Evolutionary conservation across 53 echinoderm and acorn worm genomes (phyloP), one percentile per base, ranked within the genome.

Genomic region (Actinopyga echinites): DNA sequence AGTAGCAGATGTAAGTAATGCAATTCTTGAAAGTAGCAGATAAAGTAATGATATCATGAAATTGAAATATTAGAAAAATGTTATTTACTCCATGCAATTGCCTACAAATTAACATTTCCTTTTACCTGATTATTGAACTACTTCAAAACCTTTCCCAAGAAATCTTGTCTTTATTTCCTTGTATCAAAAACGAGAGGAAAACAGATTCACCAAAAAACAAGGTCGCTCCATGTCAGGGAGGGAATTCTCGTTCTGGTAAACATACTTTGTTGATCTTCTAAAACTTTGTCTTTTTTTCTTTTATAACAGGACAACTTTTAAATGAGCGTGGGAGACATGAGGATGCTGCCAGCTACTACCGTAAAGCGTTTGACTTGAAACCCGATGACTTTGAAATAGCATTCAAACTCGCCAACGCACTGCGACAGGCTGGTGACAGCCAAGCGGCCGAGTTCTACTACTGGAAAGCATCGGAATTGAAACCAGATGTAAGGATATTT

Each of bases 331-430:
- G 90, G 2, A 85, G 87, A 34, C 84, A 85, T 82, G 42, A 58
- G 32, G 90, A 87, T 57, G 99, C 99, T 0, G 79, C 92, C 15
- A 68, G 78, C 24, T 77, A 89, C 73, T 95, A 89, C 79, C 87
- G 74, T 20, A 75, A 40, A n/a, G 94, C 99, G 15, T 86, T 88
- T 57, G 65, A 59, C 37, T 86, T 95, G 57, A 83, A 84, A 56
- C 86, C 92, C 1, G 64, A 95, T 24, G 99, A 99, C 83, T 92
- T 93, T 85, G 99, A 99, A 67, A 91, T 94, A 26, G 89, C 90
- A 79, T 99, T 99, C 79, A 99, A 99, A 75, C 90, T 93, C 21
- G 99, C 99, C 33, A 99, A 94, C 60, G 88, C 99, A 64, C 86
- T 95, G 35, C 84, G 99, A 8, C 99, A 95, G 82, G 89, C 81